These are phyloP conservation scores for Sterrhoptilus dennistouni DNA, from an alignment of 2,113 vertebrate genomes.

Conservation along the genomic window DNA sequence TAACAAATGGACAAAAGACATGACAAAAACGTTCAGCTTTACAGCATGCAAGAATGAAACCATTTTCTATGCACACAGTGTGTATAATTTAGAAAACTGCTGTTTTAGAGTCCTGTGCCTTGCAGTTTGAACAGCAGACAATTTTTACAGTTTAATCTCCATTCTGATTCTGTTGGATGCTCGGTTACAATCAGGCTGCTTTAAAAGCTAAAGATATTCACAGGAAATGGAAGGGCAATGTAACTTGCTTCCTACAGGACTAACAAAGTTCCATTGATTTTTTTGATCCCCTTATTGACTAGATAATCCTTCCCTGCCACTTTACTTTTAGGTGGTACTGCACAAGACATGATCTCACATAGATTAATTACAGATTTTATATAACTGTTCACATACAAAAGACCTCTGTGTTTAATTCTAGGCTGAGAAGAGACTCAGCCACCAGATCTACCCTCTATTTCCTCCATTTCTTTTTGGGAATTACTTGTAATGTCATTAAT, in stretches of 20 bases:
- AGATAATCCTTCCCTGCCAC: background rate
- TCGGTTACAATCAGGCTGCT: background rate
- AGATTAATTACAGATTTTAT: background rate
- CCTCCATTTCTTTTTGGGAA: background rate
- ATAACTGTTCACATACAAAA: background rate
- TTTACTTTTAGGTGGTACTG: background rate
- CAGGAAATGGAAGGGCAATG: background rate
- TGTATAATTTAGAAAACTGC: background rate
- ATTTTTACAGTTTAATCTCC: background rate
- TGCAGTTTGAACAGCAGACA: background rate
- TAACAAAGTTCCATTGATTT: background rate
- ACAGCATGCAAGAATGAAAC: background rate
- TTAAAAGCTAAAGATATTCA: background rate
- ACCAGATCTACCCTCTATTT: background rate
- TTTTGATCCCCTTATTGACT: background rate
- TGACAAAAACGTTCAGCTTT: background rate
- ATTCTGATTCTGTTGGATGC: background rate
- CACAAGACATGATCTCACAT: accelerated
- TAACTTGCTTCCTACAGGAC: background rate
- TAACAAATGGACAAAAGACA: background rate
- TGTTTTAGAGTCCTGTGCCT: background rate
- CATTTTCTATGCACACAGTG: background rate
- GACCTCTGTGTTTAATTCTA: background rate
- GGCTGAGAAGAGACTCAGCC: background rate
- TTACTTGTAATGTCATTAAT: background rate